phyloP scores from a whole-genome alignment of 2,113 vertebrate species.

The Hepsetus odoe region DNA sequence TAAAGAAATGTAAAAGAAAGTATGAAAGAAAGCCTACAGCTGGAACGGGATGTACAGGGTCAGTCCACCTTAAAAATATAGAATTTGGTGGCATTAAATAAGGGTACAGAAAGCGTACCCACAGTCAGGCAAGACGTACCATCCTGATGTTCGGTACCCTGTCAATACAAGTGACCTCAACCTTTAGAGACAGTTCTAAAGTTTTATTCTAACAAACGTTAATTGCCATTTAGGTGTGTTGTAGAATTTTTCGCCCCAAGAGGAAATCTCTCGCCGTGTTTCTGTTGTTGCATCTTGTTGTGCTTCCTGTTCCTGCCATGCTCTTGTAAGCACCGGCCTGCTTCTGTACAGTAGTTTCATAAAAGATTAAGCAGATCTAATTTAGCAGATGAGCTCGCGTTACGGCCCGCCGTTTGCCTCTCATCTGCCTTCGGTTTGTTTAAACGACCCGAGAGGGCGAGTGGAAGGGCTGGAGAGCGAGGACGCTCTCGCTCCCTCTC shows the following conservation, averaged over 20 bases:
- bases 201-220: too few relatives aligned
- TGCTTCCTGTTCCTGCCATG: neutral
- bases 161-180: too few relatives aligned
- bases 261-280: neutral
- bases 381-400: constrained; percentile 47
- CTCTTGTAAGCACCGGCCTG: neutral
- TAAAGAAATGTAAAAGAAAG: too few relatives aligned
- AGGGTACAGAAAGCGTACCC: too few relatives aligned
- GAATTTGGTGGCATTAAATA: too few relatives aligned
- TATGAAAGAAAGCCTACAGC: too few relatives aligned
- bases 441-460: constrained; percentile 31
- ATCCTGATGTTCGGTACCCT: too few relatives aligned
- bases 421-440: constrained; percentile 27
- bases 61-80: too few relatives aligned
- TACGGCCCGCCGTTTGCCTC: constrained; percentile 18
- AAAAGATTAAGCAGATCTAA: constrained; percentile 53
- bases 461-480: constrained; percentile 21
- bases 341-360: constrained; percentile 34
- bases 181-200: too few relatives aligned
- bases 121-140: too few relatives aligned
- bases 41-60: too few relatives aligned
- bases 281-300: neutral
- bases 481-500: constrained; percentile 26
- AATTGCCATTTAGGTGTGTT: too few relatives aligned
- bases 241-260: neutral